Conservation (phyloP, 1,140 invertebrate genomes). For the Panagrolaimus sp. region DNA sequence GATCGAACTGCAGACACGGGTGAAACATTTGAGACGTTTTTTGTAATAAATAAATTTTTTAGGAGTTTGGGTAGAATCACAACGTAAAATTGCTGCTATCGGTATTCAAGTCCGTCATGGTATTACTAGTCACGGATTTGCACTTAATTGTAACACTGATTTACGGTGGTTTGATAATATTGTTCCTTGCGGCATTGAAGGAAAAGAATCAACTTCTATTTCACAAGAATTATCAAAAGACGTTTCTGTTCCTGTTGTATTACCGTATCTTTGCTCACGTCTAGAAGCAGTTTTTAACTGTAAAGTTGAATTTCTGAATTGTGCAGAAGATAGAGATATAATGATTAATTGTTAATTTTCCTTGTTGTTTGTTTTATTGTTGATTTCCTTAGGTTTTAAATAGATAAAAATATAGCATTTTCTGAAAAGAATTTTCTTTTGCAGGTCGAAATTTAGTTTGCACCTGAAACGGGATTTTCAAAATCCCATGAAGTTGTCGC, state of each 20-base stretch:
- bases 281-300: slow-evolving; percentile 60
- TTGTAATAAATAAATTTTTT: slow-evolving; percentile 28
- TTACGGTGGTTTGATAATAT: slow-evolving; percentile 89
- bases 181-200: slow-evolving; percentile 84
- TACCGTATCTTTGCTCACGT: slow-evolving; percentile 58
- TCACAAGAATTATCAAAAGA: slow-evolving; percentile 66
- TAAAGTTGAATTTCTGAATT: slow-evolving; percentile 16
- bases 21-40: background rate
- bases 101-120: slow-evolving; percentile 68
- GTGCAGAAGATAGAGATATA: background rate
- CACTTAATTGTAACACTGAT: slow-evolving; percentile 85
- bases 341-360: slow-evolving; percentile 2
- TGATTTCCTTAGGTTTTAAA: background rate
- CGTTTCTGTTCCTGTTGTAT: slow-evolving; percentile 59
- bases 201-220: slow-evolving; percentile 90
- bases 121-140: slow-evolving; percentile 87
- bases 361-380: background rate
- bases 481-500: too few species aligned
- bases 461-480: background rate
- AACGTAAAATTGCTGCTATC: slow-evolving; percentile 66
- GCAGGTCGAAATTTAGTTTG: background rate
- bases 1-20: slow-evolving; percentile 44
- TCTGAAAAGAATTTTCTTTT: background rate
- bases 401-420: background rate
- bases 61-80: slow-evolving; percentile 66